Evolutionary conservation across 2,113 vertebrate species (phyloP).

Genomic region (Sorex fumeus): DNA sequence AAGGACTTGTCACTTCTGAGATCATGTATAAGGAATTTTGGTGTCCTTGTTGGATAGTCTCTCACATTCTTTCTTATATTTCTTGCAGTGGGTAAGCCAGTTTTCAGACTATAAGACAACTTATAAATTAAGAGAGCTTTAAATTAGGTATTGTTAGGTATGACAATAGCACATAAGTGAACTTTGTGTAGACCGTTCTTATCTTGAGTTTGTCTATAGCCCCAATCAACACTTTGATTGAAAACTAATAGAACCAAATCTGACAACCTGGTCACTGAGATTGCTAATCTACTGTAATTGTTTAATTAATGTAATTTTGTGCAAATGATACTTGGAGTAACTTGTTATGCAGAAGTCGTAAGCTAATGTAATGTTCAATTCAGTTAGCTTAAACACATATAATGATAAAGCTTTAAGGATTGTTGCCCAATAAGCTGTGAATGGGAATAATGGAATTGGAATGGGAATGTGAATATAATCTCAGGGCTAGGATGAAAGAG

Average conservation of each 20-base stretch:
- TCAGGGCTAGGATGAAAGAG: too few species aligned
- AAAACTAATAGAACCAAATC: background rate
- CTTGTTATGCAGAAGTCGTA: background rate
- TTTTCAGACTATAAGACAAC: background rate
- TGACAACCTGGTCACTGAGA: background rate
- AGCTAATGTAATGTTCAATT: background rate
- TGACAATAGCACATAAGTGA: background rate
- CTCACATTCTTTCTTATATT: background rate
- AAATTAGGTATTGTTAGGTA: background rate
- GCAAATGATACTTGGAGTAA: background rate
- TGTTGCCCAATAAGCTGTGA: background rate
- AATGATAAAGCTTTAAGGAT: background rate
- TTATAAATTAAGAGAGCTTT: background rate
- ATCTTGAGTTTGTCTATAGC: background rate
- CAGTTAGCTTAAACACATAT: background rate
- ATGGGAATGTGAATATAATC: too few species aligned
- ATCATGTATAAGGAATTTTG: background rate
- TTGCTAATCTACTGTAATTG: background rate
- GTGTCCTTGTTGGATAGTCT: background rate
- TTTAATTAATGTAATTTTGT: conserved; percentile 25
- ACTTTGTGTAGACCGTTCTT: background rate
- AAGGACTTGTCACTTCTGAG: background rate
- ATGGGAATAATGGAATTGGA: too few species aligned
- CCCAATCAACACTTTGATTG: background rate
- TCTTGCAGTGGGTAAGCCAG: background rate